Evolutionary conservation across 2,888 invertebrate species (phyloP).

Genomic region (Calameuta filiformis): DNA sequence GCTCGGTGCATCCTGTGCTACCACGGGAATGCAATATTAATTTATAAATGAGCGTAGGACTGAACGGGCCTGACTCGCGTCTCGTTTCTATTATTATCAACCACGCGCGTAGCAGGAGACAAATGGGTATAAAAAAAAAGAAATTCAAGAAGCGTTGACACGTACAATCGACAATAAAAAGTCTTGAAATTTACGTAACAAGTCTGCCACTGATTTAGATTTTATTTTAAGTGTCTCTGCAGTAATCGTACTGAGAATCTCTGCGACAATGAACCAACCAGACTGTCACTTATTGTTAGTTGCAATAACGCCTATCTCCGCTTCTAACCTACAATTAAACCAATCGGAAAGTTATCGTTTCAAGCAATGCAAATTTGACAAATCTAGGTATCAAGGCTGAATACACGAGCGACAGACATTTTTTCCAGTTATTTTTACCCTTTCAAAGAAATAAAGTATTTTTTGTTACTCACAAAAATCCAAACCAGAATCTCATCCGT

Average conservation of each 20-base stretch:
- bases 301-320: too few relatives aligned
- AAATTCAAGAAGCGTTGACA: not conserved
- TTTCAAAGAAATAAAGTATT: not conserved
- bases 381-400: not conserved
- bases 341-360: not conserved
- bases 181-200: not conserved
- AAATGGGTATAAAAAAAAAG: not conserved
- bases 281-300: not conserved
- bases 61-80: not conserved
- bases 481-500: not conserved
- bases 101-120: not conserved
- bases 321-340: too few relatives aligned
- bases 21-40: not conserved
- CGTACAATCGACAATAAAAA: not conserved
- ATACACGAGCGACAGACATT: not conserved
- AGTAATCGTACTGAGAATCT: not conserved
- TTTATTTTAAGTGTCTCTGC: not conserved
- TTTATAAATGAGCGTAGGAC: not conserved
- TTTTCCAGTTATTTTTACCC: not conserved
- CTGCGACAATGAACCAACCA: not conserved
- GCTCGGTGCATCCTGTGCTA: not conserved
- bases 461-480: not conserved
- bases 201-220: not conserved
- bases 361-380: not conserved
- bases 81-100: not conserved